These are phyloP conservation scores for Cinclus mexicanus DNA, from an alignment of 2,113 vertebrate genomes.

Conservation along the genomic window DNA sequence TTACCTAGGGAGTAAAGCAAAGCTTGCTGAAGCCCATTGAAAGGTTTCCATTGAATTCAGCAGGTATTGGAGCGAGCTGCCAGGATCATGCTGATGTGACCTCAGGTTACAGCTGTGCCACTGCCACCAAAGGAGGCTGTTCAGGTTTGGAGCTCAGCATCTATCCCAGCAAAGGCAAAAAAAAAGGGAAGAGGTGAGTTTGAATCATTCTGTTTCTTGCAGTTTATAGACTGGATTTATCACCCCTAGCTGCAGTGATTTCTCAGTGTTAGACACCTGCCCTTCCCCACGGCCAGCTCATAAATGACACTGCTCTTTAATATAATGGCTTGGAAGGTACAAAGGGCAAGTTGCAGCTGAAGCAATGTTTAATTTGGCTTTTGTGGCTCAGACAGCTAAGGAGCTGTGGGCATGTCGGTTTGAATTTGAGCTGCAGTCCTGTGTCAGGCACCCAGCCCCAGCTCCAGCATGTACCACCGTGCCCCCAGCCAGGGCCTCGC, in stretches of 20 bases:
- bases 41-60: constrained; percentile 45
- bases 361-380: constrained; percentile 64
- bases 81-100: constrained; percentile 22
- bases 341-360: constrained; percentile 56
- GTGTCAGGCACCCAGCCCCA: background rate
- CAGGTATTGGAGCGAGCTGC: constrained; percentile 3
- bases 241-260: background rate
- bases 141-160: background rate
- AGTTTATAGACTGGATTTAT: constrained; percentile 50
- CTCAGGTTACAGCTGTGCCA: constrained; percentile 27
- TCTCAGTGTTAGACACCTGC: constrained; percentile 44
- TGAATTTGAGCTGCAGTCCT: background rate
- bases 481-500: constrained; percentile 14
- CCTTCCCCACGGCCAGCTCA: constrained; percentile 17
- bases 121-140: background rate
- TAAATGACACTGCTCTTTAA: constrained; percentile 41
- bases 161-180: background rate
- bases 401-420: background rate
- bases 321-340: constrained; percentile 46
- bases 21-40: background rate
- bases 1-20: constrained; percentile 27
- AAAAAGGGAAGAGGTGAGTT: background rate
- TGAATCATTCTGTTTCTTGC: background rate
- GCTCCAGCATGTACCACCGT: background rate
- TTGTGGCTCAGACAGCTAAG: constrained; percentile 12